Percentiles rank a stretch among this genome's conserved stretches.
Evolutionary conservation across 2,797 vertebrate genomes (phyloP).

Genomic region (Choloepus didactylus): DNA sequence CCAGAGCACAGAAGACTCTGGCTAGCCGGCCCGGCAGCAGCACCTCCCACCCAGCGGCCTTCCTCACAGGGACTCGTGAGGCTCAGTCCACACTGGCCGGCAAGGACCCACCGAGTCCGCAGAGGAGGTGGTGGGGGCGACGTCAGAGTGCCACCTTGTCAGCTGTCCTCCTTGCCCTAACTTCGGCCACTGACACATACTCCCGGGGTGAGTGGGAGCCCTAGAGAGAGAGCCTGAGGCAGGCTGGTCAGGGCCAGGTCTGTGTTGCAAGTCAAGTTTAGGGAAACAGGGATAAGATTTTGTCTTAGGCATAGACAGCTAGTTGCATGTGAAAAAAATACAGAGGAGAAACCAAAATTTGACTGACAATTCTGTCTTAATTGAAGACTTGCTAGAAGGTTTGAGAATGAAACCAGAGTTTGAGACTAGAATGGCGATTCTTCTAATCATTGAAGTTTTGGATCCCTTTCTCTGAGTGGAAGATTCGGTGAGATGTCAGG

Average conservation of each 20-base stretch:
- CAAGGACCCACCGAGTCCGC: neutral
- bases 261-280: neutral
- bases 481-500: neutral
- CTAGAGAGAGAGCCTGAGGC: too few species aligned
- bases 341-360: constrained; percentile 15
- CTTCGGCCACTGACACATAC: neutral
- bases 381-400: neutral
- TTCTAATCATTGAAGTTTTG: neutral
- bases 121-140: neutral
- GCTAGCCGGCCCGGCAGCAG: neutral
- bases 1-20: constrained; percentile 6
- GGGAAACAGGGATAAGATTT: constrained; percentile 19
- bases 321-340: constrained; percentile 21
- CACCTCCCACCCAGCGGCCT: neutral
- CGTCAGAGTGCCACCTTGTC: neutral
- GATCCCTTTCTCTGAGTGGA: neutral
- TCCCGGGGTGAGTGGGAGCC: neutral
- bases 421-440: neutral
- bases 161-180: neutral
- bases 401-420: neutral
- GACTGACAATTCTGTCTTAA: neutral
- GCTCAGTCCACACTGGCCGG: fast-evolving
- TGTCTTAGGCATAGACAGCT: constrained; percentile 12
- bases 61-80: neutral
- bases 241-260: neutral